phyloP scores from a whole-genome alignment of 2,797 vertebrate genomes.

The Pantherophis alleghaniensis region DNA sequence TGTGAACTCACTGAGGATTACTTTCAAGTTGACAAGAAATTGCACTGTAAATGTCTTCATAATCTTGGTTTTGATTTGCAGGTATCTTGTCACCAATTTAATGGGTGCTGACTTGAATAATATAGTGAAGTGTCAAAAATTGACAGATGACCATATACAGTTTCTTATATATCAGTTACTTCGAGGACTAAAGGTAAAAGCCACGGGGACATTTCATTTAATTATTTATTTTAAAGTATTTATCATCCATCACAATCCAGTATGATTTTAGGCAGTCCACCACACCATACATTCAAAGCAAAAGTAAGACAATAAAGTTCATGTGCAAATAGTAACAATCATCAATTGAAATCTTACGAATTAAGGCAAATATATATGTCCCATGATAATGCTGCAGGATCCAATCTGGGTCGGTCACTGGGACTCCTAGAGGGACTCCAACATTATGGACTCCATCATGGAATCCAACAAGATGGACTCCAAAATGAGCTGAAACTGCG shows the following conservation, averaged over 20 bases:
- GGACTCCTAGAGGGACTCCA: neutral
- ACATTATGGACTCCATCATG: too few relatives aligned
- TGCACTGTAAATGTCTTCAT: slow-evolving; percentile 8
- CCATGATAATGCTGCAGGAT: neutral
- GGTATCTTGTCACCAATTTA: slow-evolving; percentile 96
- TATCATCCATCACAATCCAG: neutral
- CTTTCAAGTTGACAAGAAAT: neutral
- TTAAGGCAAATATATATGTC: neutral
- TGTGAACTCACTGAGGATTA: neutral
- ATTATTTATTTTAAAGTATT: neutral
- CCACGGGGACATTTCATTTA: neutral
- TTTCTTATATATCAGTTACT: slow-evolving; percentile 97
- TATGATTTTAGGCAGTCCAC: neutral
- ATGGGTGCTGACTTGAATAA: slow-evolving; percentile 98
- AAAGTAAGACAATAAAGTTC: neutral
- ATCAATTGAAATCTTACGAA: neutral
- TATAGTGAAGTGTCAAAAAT: slow-evolving; percentile 95
- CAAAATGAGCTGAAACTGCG: neutral
- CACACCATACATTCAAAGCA: neutral
- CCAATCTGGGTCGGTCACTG: neutral
- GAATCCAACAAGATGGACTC: neutral
- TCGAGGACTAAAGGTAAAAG: slow-evolving; percentile 88
- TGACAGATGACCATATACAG: slow-evolving; percentile 96
- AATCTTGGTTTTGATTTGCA: slow-evolving; percentile 61
- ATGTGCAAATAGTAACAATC: neutral